Conservation (phyloP, 2,113 vertebrate genomes). For the Calidris pygmaea region DNA sequence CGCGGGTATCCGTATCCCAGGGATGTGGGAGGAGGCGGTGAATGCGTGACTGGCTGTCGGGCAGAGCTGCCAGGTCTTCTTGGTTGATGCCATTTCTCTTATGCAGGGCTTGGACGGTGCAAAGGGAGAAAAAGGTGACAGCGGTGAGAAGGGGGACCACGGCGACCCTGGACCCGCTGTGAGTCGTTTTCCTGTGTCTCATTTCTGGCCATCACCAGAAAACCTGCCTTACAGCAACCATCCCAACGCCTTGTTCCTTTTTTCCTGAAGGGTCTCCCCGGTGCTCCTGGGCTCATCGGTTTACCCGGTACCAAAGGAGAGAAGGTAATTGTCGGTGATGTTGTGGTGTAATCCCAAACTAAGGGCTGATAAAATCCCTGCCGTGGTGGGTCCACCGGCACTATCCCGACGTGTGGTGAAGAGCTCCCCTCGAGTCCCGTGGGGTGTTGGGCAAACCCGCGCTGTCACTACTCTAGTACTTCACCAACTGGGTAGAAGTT, state of each 20-base stretch:
- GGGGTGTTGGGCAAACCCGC: not conserved
- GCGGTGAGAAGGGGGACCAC: constrained; percentile 65
- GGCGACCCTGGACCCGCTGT: constrained; percentile 65
- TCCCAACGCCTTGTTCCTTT: not conserved
- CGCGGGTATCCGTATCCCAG: not conserved
- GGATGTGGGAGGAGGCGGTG: not conserved
- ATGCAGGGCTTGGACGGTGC: constrained; percentile 74
- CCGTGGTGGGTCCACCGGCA: not conserved
- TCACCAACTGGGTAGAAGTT: not conserved
- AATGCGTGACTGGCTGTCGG: not conserved
- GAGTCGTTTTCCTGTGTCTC: constrained; percentile 40
- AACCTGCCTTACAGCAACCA: not conserved
- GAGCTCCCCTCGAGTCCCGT: not conserved
- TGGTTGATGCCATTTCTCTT: not conserved
- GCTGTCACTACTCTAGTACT: rapidly evolving
- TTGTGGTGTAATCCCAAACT: not conserved
- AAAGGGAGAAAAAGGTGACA: constrained; percentile 77
- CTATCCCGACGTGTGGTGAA: not conserved
- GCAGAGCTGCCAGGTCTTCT: not conserved
- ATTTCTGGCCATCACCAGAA: not conserved
- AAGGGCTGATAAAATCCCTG: not conserved
- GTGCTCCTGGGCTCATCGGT: constrained; percentile 85
- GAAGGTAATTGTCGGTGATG: constrained; percentile 74
- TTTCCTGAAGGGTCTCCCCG: constrained; percentile 58
- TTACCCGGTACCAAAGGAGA: constrained; percentile 95